Base-by-base conservation (phyloP, 2,113 vertebrate genomes). In the Pitta sordida region DNA sequence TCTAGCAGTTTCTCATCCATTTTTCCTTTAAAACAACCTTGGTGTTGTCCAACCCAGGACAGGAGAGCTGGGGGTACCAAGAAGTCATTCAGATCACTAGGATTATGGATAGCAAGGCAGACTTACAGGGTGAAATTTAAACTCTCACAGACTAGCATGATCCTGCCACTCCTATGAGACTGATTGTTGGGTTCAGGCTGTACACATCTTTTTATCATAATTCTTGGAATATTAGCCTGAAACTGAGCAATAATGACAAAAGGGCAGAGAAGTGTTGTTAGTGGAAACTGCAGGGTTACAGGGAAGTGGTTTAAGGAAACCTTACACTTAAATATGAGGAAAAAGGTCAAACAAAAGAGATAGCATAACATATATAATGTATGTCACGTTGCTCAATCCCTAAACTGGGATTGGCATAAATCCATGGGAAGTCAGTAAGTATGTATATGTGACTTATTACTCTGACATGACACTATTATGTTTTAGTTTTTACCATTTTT, bases 401-500 rank as follows among this genome's bases (percentile, higher is more conserved):
- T 92, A 75, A 95, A 93, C 95, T 96, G 94, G 95, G 44, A 88
- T 96, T 11, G 41, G 55, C 23, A 18, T 83, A 98, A 97, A 95
- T 98, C 99, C 91, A 8, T 34, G 71, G 98, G 98, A 98, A 98
- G 97, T 98, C 94, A 96, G 97, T 98, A 98, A 98, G 97, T 96
- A 97, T 96, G 97, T 98, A 97, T 98, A 97, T 97, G 97, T 98
- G 98, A 98, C 98, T 99, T 98, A 99, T 98, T 98, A 98, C 98
- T 98, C 96, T 97, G 97, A 98, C 97, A 96, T 98, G 98, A 98
- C 98, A 98, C 98, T 98, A 98, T 98, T 97, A 98, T 98, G 97
- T 98, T 99, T 99, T 99, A 98, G 95, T 98, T 99, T 98, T 98
- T 98, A 98, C 98, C 98, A 98, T 98, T 99, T 99, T 98, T 99